Conservation (phyloP, 2,888 invertebrate species). For the Polydesmus complanatus region DNA sequence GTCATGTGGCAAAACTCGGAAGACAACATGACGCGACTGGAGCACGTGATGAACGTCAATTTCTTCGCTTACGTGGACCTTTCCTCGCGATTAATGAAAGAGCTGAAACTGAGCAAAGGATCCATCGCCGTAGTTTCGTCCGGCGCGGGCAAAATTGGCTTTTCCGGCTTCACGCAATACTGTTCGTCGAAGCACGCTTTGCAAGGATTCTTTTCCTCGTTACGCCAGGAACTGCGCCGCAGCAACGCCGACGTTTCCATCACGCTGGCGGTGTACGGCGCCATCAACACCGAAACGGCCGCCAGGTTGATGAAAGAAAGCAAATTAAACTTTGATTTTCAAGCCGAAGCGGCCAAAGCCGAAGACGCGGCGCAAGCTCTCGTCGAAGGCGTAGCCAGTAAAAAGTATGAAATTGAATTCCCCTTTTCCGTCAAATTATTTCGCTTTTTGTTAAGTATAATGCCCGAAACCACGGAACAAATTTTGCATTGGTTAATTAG, state of each 20-base stretch:
- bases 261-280: neutral
- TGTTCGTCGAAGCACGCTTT: neutral
- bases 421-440: too few species aligned
- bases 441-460: too few species aligned
- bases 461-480: too few species aligned
- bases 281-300: neutral
- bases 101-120: constrained; percentile 25
- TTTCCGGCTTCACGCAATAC: neutral
- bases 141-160: constrained; percentile 24
- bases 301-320: too few species aligned
- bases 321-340: too few species aligned
- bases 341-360: too few species aligned
- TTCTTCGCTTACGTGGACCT: constrained; percentile 29
- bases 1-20: neutral
- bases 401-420: too few species aligned
- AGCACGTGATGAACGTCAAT: constrained; percentile 24
- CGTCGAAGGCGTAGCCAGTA: too few species aligned
- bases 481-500: too few species aligned
- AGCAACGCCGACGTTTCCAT: neutral
- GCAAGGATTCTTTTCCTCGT: too few species aligned
- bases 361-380: too few species aligned
- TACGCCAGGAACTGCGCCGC: neutral
- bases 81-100: constrained; percentile 26
- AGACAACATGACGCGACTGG: neutral
- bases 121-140: constrained; percentile 28